Evolutionary conservation across 1,140 invertebrate genomes (phyloP), one percentile per base, ranked within the genome.

Genomic region (Cyrtorhinus lividipennis): DNA sequence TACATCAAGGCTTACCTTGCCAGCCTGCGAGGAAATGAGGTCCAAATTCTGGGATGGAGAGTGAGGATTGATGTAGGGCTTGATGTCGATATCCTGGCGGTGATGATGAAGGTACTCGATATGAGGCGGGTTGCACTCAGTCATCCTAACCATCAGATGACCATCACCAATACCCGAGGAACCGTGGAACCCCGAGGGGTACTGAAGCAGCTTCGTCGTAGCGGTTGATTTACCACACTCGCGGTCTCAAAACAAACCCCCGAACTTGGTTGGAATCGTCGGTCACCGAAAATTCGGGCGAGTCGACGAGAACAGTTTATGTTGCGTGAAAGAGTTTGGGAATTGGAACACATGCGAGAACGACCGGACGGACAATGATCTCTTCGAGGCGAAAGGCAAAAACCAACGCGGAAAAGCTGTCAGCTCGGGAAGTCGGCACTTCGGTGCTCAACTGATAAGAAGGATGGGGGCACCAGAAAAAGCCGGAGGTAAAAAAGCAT

Each of bases 121-220:
- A 3, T 20, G 23, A 10, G 56, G 56, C 56, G 56, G 56, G 25
- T 58, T 58, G 56, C 56, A 58, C 25, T 58, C 56, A 3, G 56
- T 58, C 56, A 58, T 58, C 24, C 25, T 58, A 13, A 58, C 56
- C 56, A 58, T 58, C 56, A 58, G 56, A 58, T 22, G 23, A 22
- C 10, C 20, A 15, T 15, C 48, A 44, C n/a, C 38, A 44, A 8
- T 10, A 22, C 12, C 12, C 20, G 12, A 12, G 8, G 12, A 10
- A 53, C 48, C 48, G 38, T 10, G 8, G 8, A 10, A n/a, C 38
- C 38, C 38, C 8, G 8, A 8, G 48, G 48, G 48, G 20, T 53
- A 53, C 48, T 53, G 8, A 20, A 10, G 18, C 5, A 53, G 20
- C 48, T 53, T 53, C 48, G 48, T 53, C 48, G 48, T 53, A 53